Conservation (phyloP, 2,797 vertebrate species). For the Carduelis carduelis region DNA sequence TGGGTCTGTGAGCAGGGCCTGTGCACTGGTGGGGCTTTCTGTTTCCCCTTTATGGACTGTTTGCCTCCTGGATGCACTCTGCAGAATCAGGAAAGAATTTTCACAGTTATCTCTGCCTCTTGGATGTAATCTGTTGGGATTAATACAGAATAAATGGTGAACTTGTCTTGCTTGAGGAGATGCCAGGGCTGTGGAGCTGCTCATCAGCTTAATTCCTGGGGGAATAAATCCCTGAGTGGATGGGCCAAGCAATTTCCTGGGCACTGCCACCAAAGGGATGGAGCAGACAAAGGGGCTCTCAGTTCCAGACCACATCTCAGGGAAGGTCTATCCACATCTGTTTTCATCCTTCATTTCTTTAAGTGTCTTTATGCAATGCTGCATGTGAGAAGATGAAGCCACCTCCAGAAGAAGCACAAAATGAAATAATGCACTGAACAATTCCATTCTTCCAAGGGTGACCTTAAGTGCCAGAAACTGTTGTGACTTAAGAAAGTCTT, state of each 20-base stretch:
- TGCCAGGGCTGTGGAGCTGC: not conserved
- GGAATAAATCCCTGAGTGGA: not conserved
- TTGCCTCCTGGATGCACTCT: not conserved
- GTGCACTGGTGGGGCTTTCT: not conserved
- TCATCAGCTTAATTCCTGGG: not conserved
- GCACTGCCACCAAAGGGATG: not conserved
- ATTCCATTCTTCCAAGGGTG: not conserved
- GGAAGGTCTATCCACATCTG: not conserved
- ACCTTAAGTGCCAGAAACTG: not conserved
- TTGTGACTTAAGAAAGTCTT: not conserved
- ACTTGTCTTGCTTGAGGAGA: not conserved
- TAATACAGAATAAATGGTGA: not conserved
- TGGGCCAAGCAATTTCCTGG: not conserved
- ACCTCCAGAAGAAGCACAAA: not conserved
- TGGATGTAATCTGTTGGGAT: not conserved
- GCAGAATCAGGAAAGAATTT: not conserved
- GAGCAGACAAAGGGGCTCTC: not conserved
- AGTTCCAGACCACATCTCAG: not conserved
- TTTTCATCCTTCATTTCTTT: not conserved
- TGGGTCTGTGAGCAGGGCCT: rapidly evolving
- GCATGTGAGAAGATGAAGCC: not conserved
- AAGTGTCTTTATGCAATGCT: not conserved
- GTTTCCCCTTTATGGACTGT: not conserved
- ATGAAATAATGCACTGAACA: not conserved
- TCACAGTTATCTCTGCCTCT: not conserved